A percentile compares a stretch with the other conserved stretches of the same genome.
Conservation (phyloP, 2,797 vertebrate species). For the Onychomys torridus region DNA sequence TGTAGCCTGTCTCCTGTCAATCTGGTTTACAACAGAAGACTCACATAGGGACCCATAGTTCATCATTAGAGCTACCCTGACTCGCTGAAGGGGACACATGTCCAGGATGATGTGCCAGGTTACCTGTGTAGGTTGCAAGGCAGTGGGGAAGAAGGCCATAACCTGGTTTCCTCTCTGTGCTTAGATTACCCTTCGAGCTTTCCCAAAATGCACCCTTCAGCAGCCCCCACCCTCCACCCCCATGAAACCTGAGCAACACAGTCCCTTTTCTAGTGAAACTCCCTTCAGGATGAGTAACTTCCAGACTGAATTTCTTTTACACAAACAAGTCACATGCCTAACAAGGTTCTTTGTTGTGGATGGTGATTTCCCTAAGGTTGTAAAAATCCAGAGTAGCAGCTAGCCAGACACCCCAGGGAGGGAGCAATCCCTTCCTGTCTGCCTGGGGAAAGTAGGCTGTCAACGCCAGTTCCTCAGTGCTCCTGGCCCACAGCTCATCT, state of each 20-base stretch:
- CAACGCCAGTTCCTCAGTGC: background rate
- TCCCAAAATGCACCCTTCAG: background rate
- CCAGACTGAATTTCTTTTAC: background rate
- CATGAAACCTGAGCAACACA: background rate
- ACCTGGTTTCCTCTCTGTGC: background rate
- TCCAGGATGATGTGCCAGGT: background rate
- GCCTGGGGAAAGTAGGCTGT: background rate
- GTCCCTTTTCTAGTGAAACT: background rate
- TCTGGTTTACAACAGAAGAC: background rate
- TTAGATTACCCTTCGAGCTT: background rate
- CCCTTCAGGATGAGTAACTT: background rate
- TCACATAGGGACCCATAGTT: background rate
- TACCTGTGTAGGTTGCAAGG: background rate
- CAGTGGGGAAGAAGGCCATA: background rate
- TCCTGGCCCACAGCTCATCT: background rate
- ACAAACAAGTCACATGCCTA: constrained; percentile 32
- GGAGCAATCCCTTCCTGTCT: background rate
- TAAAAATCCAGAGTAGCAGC: background rate
- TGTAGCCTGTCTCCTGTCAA: background rate
- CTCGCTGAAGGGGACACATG: background rate
- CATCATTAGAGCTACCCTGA: background rate
- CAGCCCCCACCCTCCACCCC: too few species aligned
- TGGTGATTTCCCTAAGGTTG: background rate
- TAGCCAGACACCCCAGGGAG: background rate
- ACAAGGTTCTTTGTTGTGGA: background rate